These are phyloP conservation scores for Drosophila ambigua DNA, from an alignment of 1,140 invertebrate genomes.

Conservation along the genomic window DNA sequence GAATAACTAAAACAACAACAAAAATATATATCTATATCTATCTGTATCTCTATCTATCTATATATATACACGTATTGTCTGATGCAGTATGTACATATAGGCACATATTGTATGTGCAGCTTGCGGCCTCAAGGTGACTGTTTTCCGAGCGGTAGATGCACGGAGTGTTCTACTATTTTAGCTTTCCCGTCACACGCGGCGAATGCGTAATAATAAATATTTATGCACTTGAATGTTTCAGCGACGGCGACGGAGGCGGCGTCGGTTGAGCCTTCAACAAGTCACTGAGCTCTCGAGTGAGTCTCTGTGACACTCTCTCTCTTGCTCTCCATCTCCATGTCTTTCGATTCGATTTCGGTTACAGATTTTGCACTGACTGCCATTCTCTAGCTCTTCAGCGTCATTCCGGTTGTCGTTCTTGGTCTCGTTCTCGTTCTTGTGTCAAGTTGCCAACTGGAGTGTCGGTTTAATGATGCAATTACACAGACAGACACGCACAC, in stretches of 20 bases:
- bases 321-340: not conserved
- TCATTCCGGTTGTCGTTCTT: slow-evolving; percentile 3
- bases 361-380: slow-evolving; percentile 22
- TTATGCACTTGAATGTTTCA: slow-evolving; percentile 61
- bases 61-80: not conserved
- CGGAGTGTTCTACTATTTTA: slow-evolving; percentile 23
- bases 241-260: not conserved
- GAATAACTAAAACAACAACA: slow-evolving; percentile 27
- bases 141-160: not conserved
- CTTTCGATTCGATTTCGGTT: slow-evolving; percentile 1
- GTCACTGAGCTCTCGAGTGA: slow-evolving; percentile 20
- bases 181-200: slow-evolving; percentile 63
- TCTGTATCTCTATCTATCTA: not conserved
- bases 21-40: slow-evolving; percentile 15
- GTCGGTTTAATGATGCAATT: slow-evolving; percentile 70
- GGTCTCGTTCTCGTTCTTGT: slow-evolving; percentile 35
- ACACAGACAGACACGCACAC: slow-evolving; percentile 20
- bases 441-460: slow-evolving; percentile 60
- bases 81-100: slow-evolving; percentile 29
- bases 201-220: slow-evolving; percentile 81
- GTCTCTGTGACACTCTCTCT: slow-evolving; percentile 6
- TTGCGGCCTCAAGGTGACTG: slow-evolving; percentile 40
- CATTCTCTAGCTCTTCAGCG: slow-evolving; percentile 3
- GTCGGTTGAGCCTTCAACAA: slow-evolving; percentile 30
- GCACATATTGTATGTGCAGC: no score